Conservation (phyloP, 1,140 invertebrate species). For the Pantala flavescens region DNA sequence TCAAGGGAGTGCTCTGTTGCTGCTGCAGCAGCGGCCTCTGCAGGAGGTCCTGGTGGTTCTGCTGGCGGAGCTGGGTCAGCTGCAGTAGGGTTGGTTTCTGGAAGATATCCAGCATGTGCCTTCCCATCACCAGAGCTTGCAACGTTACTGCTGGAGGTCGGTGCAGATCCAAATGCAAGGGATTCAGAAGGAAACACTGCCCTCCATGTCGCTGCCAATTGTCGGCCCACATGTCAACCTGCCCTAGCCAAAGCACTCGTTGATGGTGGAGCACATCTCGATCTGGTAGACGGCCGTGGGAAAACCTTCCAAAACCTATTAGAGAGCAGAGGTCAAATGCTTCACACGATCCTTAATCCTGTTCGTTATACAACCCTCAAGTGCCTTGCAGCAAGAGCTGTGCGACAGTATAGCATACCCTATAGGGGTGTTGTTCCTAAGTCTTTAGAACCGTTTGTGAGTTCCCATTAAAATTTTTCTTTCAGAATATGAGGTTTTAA, state of each 20-base stretch:
- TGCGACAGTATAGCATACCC: slow-evolving; percentile 51
- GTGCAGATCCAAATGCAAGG: slow-evolving; percentile 63
- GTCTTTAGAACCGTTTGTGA: slow-evolving; percentile 41
- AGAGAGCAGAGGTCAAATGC: slow-evolving; percentile 38
- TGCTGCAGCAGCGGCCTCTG: background rate
- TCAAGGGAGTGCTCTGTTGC: slow-evolving; percentile 33
- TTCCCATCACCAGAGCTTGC: slow-evolving; percentile 66
- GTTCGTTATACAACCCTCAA: slow-evolving; percentile 66
- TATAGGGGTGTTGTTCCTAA: slow-evolving; percentile 50
- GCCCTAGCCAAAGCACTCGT: slow-evolving; percentile 59
- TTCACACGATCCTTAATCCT: slow-evolving; percentile 60
- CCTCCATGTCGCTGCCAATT: slow-evolving; percentile 60
- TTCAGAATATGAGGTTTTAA: background rate
- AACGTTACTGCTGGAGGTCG: slow-evolving; percentile 66
- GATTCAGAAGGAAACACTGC: slow-evolving; percentile 74
- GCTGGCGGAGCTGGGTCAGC: background rate
- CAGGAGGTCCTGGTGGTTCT: background rate
- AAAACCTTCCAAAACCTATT: slow-evolving; percentile 65
- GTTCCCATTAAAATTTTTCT: slow-evolving; percentile 37
- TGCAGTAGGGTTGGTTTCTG: slow-evolving; percentile 40
- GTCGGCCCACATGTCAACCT: slow-evolving; percentile 42
- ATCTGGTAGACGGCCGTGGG: slow-evolving; percentile 68
- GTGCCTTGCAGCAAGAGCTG: slow-evolving; percentile 67
- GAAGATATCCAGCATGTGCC: slow-evolving; percentile 59
- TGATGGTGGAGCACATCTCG: slow-evolving; percentile 71